These are phyloP conservation scores for Mesitornis unicolor DNA, from an alignment of 2,113 vertebrate species.

Conservation along the genomic window DNA sequence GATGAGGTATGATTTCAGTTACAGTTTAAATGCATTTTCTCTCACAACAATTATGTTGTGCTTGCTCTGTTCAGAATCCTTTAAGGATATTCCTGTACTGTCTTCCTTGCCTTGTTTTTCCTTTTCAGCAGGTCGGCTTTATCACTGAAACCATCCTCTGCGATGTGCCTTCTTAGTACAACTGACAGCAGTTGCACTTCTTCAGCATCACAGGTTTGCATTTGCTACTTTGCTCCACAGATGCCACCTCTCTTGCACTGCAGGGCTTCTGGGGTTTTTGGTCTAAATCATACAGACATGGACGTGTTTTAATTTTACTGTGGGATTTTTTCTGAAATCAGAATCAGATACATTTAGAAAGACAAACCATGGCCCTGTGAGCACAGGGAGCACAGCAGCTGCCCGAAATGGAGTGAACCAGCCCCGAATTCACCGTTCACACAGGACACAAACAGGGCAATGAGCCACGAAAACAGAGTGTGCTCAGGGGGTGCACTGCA, in stretches of 20 bases:
- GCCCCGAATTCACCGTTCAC: neutral
- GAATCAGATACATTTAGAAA: neutral
- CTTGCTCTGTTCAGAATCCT: neutral
- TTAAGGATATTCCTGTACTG: neutral
- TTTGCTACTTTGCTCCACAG: neutral
- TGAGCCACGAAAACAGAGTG: neutral
- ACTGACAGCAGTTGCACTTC: neutral
- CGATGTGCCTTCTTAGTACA: neutral
- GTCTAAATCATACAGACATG: neutral
- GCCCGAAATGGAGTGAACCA: neutral
- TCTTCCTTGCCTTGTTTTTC: neutral
- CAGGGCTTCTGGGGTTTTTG: neutral
- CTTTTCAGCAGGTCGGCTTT: neutral
- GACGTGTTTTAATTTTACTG: neutral
- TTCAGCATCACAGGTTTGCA: neutral
- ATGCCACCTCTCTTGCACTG: neutral
- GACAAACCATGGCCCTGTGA: neutral
- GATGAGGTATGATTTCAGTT: neutral
- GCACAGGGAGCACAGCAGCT: neutral
- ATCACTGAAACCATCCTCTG: neutral
- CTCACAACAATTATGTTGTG: neutral
- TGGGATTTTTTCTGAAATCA: neutral
- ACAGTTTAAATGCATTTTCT: neutral
- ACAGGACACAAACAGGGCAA: neutral
- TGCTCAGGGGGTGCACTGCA: neutral